Evolutionary conservation across 30 jellyfish, hydroid and myxozoan species (phyloP).

Genomic region (Aurelia coerulea): DNA sequence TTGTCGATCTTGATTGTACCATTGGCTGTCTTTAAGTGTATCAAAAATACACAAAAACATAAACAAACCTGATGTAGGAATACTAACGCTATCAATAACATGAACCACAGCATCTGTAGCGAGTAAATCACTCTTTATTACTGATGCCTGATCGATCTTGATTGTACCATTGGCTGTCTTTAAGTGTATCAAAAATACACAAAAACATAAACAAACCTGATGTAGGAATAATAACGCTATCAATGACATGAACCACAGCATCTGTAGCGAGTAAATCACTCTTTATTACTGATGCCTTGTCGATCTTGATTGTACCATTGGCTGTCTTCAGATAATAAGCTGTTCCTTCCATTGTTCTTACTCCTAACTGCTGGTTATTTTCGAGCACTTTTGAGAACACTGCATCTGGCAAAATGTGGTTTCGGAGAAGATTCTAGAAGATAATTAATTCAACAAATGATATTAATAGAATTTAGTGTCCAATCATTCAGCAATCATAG

Average conservation of each 20-base stretch:
- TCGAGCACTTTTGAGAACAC: conserved; percentile 54
- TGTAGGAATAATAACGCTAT: conserved; percentile 54
- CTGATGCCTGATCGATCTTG: conserved; percentile 32
- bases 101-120: conserved; percentile 70
- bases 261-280: conserved; percentile 30
- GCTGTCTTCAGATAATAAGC: conserved; percentile 32
- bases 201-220: conserved; percentile 47
- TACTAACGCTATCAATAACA: conserved; percentile 38
- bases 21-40: too few relatives aligned
- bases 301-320: conserved; percentile 39
- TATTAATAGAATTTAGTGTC: background rate
- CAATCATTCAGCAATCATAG: background rate
- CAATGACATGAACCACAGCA: conserved; percentile 69
- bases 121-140: conserved; percentile 6
- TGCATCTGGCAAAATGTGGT: conserved; percentile 59
- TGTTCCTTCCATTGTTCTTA: conserved; percentile 65
- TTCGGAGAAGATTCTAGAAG: conserved; percentile 48
- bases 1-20: too few relatives aligned
- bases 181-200: too few relatives aligned
- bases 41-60: too few relatives aligned
- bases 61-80: conserved; percentile 72
- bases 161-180: conserved; percentile 30
- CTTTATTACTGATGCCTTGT: conserved; percentile 28
- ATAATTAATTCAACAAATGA: background rate
- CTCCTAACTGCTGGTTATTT: conserved; percentile 26